Conservation (phyloP, 2,888 invertebrate species). For the Diploptera punctata region DNA sequence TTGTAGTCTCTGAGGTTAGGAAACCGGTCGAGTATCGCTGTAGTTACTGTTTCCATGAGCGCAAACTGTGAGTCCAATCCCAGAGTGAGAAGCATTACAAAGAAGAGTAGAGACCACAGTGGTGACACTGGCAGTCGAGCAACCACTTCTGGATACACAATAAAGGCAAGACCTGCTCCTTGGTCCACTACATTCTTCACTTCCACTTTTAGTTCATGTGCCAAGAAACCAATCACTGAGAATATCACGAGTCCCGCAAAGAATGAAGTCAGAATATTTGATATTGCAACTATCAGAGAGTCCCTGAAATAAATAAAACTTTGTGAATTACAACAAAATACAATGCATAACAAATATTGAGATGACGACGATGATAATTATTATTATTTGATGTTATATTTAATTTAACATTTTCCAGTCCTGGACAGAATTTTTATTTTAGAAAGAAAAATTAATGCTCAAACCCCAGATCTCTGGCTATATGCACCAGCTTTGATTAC, state of each 20-base stretch:
- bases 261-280: constrained; percentile 80
- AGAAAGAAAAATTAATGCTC: no score
- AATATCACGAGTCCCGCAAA: constrained; percentile 84
- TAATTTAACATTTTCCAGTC: no score
- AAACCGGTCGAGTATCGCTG: constrained; percentile 59
- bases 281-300: constrained; percentile 75
- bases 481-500: no score
- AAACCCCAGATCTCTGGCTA: no score
- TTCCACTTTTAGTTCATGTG: constrained; percentile 73
- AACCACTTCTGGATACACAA: constrained; percentile 84
- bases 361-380: no score
- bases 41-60: constrained; percentile 61
- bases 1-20: constrained; percentile 54
- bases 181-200: constrained; percentile 78
- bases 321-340: no score
- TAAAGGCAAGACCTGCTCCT: constrained; percentile 81
- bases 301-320: constrained; percentile 63
- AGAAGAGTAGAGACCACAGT: constrained; percentile 82
- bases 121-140: constrained; percentile 80
- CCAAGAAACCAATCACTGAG: constrained; percentile 81
- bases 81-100: constrained; percentile 77
- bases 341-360: no score
- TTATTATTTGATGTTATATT: no score
- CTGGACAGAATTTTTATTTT: no score
- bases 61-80: constrained; percentile 73